Base-by-base conservation (phyloP, 2,888 invertebrate species). In the Phaedon cochleariae region DNA sequence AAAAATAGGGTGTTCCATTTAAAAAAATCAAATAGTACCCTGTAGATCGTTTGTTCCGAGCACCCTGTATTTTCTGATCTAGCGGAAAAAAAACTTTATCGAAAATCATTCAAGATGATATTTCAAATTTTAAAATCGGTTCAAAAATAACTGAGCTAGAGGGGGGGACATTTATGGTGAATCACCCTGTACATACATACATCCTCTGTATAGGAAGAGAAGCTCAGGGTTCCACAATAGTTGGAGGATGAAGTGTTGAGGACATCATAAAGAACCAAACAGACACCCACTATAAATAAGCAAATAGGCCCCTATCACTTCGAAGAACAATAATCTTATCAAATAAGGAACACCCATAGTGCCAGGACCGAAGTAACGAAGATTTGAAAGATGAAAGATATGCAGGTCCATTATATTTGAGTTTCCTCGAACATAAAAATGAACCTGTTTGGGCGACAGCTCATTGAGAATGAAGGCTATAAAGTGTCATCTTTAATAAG, bases 371-470 rank as follows among this genome's bases (percentile, higher is more conserved):
- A 62, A 52, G 73, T 75, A 74, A 76, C 73, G 73, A 75, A 76
- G 74, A 76, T 75, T 73, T 72, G 70, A 41, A 74, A n/a, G n/a
- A n/a, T n/a, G n/a, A n/a, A n/a, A 73, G 73, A 75, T 75, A 77
- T 76, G 77, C 76, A 74, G 76, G 76, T 71, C 69, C 71, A 76
- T 76, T 77, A 75, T 77, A 70, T 70, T 71, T 72, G 68, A 61
- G 55, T 46, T 66, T 49, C 59, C 34, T 31, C 59, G 45, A 53
- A 34, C 41, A 62, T 62, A 59, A 66, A 66, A 60, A 52, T 59
- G 54, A 59, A 62, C 62, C 59, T 54, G 34, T 34, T 7, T 34
- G 10, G 34, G 34, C 34, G 34, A 34, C 34, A 34, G 3, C 7
- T 34, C 34, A 7, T 34, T 34, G 10, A 7, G 10, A 34, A 34